Base-by-base conservation (phyloP, 2,113 vertebrate species). In the Xiphophorus couchianus region DNA sequence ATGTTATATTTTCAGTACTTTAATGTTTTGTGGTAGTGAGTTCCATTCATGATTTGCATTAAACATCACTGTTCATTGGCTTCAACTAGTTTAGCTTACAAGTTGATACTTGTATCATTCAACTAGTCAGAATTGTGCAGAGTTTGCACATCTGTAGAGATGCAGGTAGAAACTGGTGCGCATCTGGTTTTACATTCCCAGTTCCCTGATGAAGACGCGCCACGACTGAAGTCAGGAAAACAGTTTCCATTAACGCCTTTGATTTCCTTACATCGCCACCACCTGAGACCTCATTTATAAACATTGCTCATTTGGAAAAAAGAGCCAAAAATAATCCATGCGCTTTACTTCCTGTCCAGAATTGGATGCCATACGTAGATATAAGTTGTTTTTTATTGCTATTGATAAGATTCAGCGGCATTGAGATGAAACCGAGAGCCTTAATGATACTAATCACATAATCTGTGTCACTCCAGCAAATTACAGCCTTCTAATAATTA, bases 281-380 rank as follows among this genome's bases (percentile, higher is more conserved):
- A 86, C 82, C 85, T 84, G 88, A 27, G 73, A 67, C 85, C 84
- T 91, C 76, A 86, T 91, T 87, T 78, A 76, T 83, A 90, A 89
- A 89, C 81, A 87, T 86, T 73, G 77, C 80, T 37, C 66, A 44
- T 30, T 37, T 37, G 48, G 9, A 54, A 71, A 75, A 62, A 68
- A 17, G 8, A 64, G 10, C 33, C 29, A 61, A 9, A 69, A 44
- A 76, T 61, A 42, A 67, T 61, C 65, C 62, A 62, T n/a, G 58
- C 37, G 44, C 51, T 54, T 30, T n/a, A 8, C 22, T 31, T n/a
- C 27, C 35, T 28, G 17, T 25, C 64, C 22, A 66, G 66, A 76
- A 76, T 62, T 60, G 67, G 13, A 19, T 78, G 63, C 69, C n/a
- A 27, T 35, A 44, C 58, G 51, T n/a, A 33, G 35, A 37, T 37